Percentiles rank a stretch among this genome's conserved stretches.
phyloP scores from a whole-genome alignment of 2,113 vertebrate species.

The Anarhynchus alexandrinus region DNA sequence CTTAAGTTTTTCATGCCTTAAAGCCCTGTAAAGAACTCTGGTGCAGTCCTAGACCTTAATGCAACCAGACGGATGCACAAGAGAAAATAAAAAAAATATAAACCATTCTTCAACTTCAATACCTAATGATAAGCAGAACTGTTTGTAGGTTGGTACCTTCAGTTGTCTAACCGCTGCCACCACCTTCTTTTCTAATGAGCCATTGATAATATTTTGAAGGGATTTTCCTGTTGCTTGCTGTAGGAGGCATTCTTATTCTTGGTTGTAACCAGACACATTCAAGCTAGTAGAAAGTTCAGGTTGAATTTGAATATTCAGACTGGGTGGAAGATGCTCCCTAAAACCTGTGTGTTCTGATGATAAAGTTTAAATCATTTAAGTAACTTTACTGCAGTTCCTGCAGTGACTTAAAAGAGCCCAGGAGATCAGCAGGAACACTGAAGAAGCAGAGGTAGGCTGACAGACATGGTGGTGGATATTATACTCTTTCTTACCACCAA shows the following conservation, averaged over 20 bases:
- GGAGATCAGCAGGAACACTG: background rate
- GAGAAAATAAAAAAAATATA: background rate
- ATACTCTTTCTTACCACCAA: slow-evolving; percentile 4
- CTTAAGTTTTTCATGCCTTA: background rate
- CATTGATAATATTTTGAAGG: background rate
- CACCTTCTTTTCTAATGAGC: background rate
- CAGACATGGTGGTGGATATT: background rate
- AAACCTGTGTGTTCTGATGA: background rate
- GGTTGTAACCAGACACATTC: background rate
- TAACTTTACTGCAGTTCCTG: background rate
- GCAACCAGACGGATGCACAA: background rate
- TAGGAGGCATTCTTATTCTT: background rate
- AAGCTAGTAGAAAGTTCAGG: background rate
- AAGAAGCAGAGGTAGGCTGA: background rate
- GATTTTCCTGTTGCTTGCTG: background rate
- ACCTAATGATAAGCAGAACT: background rate
- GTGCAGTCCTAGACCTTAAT: background rate
- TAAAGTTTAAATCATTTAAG: background rate
- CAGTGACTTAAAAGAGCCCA: background rate
- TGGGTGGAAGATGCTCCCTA: background rate
- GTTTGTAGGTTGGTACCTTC: background rate
- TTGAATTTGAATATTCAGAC: background rate
- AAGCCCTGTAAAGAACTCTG: background rate
- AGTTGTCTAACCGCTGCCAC: background rate
- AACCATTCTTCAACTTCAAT: background rate